phyloP scores from a whole-genome alignment of 1,140 invertebrate genomes.

The Anastrepha obliqua region DNA sequence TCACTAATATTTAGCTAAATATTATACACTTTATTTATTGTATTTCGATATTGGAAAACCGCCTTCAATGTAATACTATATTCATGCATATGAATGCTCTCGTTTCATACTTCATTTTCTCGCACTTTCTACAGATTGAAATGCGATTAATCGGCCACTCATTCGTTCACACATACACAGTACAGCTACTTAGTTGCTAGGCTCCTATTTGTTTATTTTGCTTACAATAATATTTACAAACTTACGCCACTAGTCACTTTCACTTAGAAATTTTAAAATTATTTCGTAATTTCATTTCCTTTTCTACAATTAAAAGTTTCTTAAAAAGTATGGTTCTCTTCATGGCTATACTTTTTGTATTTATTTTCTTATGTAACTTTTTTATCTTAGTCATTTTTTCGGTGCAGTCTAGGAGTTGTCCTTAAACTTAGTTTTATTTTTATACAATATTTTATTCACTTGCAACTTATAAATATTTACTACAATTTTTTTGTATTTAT shows the following conservation, averaged over 20 bases:
- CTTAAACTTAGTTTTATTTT: conserved; percentile 2
- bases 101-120: neutral
- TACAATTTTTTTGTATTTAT: neutral
- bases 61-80: neutral
- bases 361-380: neutral
- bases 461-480: neutral
- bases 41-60: conserved; percentile 37
- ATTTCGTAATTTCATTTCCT: neutral
- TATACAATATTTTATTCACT: neutral
- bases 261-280: conserved; percentile 11
- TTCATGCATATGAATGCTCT: neutral
- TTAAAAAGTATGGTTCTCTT: neutral
- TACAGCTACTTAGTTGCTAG: no score
- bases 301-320: conserved; percentile 34
- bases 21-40: conserved; percentile 17
- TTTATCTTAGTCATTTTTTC: conserved; percentile 16
- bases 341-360: neutral
- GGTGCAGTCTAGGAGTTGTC: conserved; percentile 42
- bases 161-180: neutral
- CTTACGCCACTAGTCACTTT: neutral
- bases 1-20: neutral
- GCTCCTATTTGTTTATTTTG: neutral
- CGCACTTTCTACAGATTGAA: neutral
- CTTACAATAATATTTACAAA: conserved; percentile 1
- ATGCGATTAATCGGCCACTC: neutral